Percentiles rank a stretch among this genome's conserved stretches.
Conservation (phyloP, 92 coral and sea anemone genomes). For the Umimayanthus kanabou region DNA sequence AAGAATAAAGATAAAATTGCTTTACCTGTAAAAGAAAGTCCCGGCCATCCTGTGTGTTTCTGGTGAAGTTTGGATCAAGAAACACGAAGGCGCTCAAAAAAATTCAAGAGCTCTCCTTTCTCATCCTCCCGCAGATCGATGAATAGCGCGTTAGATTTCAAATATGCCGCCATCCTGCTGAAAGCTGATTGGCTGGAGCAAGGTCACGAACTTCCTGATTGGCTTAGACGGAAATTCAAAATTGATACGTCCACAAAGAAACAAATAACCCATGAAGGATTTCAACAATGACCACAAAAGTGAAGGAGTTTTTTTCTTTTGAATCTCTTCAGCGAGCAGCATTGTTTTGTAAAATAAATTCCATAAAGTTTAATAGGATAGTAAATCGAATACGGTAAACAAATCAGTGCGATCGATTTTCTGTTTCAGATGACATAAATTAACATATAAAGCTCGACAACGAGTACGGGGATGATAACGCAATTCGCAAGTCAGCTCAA, state of each 20-base stretch:
- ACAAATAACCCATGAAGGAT: constrained; percentile 34
- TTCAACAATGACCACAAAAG: constrained; percentile 48
- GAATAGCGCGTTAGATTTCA: constrained; percentile 93
- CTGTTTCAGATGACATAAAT: no score
- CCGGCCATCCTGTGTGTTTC: constrained; percentile 70
- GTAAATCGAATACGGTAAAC: background rate
- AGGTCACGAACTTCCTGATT: constrained; percentile 65
- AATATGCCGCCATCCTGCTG: constrained; percentile 92
- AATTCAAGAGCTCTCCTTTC: constrained; percentile 52
- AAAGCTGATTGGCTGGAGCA: constrained; percentile 80
- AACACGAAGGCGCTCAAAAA: constrained; percentile 62
- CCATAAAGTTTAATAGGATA: background rate
- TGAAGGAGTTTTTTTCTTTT: constrained; percentile 36
- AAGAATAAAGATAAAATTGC: background rate
- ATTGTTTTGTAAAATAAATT: constrained; percentile 14
- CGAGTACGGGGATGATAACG: no score
- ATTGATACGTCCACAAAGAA: constrained; percentile 46
- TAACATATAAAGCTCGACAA: background rate
- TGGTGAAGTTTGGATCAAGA: constrained; percentile 63
- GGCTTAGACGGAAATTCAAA: constrained; percentile 79
- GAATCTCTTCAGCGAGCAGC: constrained; percentile 7
- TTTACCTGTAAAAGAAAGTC: constrained; percentile 78
- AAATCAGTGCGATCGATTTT: background rate
- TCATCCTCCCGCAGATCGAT: constrained; percentile 73
- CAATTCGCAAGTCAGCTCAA: no score